Base-by-base conservation (phyloP, 2,113 vertebrate species). In the Calidris pygmaea region DNA sequence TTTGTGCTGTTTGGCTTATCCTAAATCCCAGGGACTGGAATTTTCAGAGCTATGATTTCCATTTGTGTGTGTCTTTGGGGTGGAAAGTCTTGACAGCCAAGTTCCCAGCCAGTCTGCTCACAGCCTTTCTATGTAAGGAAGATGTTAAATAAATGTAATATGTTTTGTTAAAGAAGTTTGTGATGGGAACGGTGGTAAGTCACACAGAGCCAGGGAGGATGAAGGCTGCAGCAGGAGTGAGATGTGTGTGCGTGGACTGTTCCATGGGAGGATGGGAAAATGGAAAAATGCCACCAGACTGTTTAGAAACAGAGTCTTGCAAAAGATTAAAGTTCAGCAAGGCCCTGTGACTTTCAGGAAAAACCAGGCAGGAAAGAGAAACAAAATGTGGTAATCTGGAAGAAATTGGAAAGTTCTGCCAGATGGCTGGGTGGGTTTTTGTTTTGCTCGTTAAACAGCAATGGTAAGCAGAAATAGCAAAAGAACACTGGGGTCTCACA, bases 371-470 rank as follows among this genome's bases (percentile, higher is more conserved):
- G 56, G 35, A 85, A 87, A 71, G 27, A 68, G 43, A 71, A 83
- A 75, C 3, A 78, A 78, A 75, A 67, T n/a, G 1, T 55, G 34
- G 26, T 66, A 50, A 71, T 59, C 43, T 72, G 34, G 34, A 94
- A 58, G 79, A 82, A 92, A 85, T 32, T 1, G 34, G 52, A 47
- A 63, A 48, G 12, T 58, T 82, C 39, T 89, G 58, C 10, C 39
- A 82, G 39, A 16, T 43, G 26, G 8, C 14, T 55, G 35, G 11
- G n/a, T 83, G n/a, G 12, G 24, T 29, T 84, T 87, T 90, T 86
- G 13, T 59, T 96, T 95, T 81, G 29, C 29, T 81, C 8, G 18
- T 89, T 76, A 55, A 89, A 59, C 10, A 83, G 22, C 20, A 86
- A 30, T 0, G 1, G 23, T 59, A 80, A 82, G 47, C 17, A 85